Conservation (phyloP, 2,797 vertebrate genomes). For the Avahi laniger region DNA sequence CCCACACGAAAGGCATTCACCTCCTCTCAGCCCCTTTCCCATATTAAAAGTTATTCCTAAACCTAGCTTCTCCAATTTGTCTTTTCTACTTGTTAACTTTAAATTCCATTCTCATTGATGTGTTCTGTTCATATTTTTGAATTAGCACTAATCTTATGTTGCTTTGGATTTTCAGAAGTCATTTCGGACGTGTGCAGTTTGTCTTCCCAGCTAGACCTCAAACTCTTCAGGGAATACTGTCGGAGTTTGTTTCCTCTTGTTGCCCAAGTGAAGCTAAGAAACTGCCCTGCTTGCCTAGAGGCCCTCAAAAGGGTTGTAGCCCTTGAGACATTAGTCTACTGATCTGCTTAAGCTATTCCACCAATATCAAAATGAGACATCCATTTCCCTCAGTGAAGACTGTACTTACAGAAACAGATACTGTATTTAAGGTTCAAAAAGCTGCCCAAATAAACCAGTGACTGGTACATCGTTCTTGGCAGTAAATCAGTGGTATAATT, state of each 20-base stretch:
- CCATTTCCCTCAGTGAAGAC: constrained; percentile 52
- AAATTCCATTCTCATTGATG: not conserved
- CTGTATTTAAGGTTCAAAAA: constrained; percentile 66
- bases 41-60: constrained; percentile 29
- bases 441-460: constrained; percentile 55
- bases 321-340: not conserved
- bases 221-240: not conserved
- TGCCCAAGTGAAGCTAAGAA: not conserved
- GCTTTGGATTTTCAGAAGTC: constrained; percentile 36
- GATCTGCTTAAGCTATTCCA: not conserved
- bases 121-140: not conserved
- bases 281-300: not conserved
- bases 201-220: not conserved
- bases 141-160: not conserved
- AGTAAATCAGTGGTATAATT: constrained; percentile 64
- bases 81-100: not conserved
- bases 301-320: not conserved
- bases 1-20: not conserved
- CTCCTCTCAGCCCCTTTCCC: not conserved
- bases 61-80: not conserved
- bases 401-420: constrained; percentile 70
- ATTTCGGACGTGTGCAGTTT: not conserved
- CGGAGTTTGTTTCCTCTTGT: not conserved
- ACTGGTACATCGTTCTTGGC: constrained; percentile 19
- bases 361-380: constrained; percentile 20